Percentiles rank a stretch among this genome's conserved stretches.
Evolutionary conservation across 2,113 vertebrate genomes (phyloP).

Genomic region (Clarias macrocephalus): DNA sequence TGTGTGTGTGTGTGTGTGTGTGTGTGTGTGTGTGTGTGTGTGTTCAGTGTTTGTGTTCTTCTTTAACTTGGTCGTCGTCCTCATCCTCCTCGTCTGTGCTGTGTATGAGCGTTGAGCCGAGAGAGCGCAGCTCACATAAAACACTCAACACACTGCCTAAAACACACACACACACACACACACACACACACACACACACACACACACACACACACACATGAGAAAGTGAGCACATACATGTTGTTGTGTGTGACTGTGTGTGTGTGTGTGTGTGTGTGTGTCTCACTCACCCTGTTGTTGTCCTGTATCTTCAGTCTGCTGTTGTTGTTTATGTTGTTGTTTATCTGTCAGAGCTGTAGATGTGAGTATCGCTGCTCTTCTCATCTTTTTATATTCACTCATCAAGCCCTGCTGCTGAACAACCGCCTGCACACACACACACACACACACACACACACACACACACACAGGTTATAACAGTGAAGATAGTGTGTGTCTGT

Average conservation of each 20-base stretch:
- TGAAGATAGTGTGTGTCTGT: background rate
- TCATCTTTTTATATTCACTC: slow-evolving; percentile 53
- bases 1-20: background rate
- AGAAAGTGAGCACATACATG: background rate
- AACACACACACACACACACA: slow-evolving; percentile 32
- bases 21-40: slow-evolving; percentile 1
- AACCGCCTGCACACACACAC: slow-evolving; percentile 59
- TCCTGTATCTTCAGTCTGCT: background rate
- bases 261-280: background rate
- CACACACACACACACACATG: slow-evolving; percentile 2
- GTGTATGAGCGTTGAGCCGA: slow-evolving; percentile 70
- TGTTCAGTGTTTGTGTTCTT: slow-evolving; percentile 10
- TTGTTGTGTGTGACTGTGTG: background rate
- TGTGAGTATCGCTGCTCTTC: slow-evolving; percentile 43
- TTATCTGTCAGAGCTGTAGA: slow-evolving; percentile 41
- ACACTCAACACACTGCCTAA: slow-evolving; percentile 51
- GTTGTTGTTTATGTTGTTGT: slow-evolving; percentile 41
- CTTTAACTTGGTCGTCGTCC: slow-evolving; percentile 53
- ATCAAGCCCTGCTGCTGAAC: slow-evolving; percentile 53
- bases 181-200: slow-evolving; percentile 34
- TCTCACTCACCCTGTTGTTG: slow-evolving; percentile 39
- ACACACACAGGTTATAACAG: no score
- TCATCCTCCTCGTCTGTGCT: slow-evolving; percentile 74
- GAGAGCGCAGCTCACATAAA: slow-evolving; percentile 68
- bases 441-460: slow-evolving; percentile 36